Evolutionary conservation across 2,888 invertebrate species (phyloP).

Genomic region (Gibbula magus): DNA sequence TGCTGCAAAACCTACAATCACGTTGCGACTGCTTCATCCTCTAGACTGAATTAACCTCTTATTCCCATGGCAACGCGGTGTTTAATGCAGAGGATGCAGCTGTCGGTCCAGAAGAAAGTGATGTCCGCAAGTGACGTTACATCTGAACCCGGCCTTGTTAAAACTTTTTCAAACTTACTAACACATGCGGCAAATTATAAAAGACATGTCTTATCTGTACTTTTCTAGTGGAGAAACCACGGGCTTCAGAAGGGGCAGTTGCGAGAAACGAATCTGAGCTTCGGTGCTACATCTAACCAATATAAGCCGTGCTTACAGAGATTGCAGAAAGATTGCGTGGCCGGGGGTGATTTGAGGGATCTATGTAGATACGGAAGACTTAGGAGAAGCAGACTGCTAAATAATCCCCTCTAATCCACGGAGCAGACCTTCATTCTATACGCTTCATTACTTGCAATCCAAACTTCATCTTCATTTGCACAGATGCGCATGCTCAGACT

Average conservation of each 20-base stretch:
- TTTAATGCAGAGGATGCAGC: not conserved
- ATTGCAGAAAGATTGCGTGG: not conserved
- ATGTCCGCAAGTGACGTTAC: too few species aligned
- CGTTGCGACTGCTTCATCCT: not conserved
- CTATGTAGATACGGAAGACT: not conserved
- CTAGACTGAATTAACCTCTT: not conserved
- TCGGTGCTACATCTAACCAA: too few species aligned
- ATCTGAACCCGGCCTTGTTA: too few species aligned
- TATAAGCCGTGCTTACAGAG: too few species aligned
- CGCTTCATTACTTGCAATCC: conserved; percentile 18
- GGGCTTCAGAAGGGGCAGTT: too few species aligned
- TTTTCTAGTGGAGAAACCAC: too few species aligned
- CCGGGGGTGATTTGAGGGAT: not conserved
- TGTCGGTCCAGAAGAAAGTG: too few species aligned
- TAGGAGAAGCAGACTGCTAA: not conserved
- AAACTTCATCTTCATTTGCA: not conserved
- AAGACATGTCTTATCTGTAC: too few species aligned
- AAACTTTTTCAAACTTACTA: too few species aligned
- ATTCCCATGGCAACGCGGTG: not conserved
- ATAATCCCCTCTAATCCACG: conserved; percentile 5
- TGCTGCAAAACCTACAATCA: conserved; percentile 1
- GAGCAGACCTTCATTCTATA: not conserved
- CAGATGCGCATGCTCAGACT: conserved; percentile 9
- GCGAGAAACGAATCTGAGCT: too few species aligned
- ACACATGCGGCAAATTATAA: too few species aligned